These are phyloP conservation scores for Ditylenchus weischeri DNA, from an alignment of 2,888 invertebrate species.

Conservation along the genomic window DNA sequence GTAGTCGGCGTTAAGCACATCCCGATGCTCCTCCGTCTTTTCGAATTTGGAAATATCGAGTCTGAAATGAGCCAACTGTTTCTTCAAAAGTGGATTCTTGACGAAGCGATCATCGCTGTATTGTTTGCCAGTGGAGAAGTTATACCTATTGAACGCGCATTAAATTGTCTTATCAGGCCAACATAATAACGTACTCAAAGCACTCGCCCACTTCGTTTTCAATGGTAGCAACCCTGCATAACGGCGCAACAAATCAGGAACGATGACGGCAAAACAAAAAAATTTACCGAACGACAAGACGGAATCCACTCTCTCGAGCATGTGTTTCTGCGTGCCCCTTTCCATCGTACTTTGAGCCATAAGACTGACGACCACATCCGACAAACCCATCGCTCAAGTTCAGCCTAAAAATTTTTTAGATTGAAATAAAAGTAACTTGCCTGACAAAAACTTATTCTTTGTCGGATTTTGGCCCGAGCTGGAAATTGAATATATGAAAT, in stretches of 20 bases:
- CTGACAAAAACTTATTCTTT: too few species aligned
- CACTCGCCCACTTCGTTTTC: conserved; percentile 73
- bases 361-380: conserved; percentile 7
- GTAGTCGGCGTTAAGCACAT: conserved; percentile 3
- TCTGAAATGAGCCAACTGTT: conserved; percentile 92
- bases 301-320: conserved; percentile 67
- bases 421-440: too few species aligned
- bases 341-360: conserved; percentile 68
- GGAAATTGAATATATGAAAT: too few species aligned
- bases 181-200: conserved; percentile 84
- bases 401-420: conserved; percentile 60
- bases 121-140: not conserved
- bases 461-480: too few species aligned
- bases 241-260: too few species aligned
- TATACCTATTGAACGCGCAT: not conserved
- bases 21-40: conserved; percentile 86
- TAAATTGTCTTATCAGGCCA: not conserved
- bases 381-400: conserved; percentile 88
- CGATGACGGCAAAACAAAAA: too few species aligned
- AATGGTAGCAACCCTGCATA: conserved; percentile 84
- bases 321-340: conserved; percentile 94
- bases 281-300: conserved; percentile 76
- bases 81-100: conserved; percentile 73
- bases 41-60: conserved; percentile 87
- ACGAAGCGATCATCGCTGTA: conserved; percentile 9